Evolutionary conservation across 2,888 invertebrate species (phyloP), one percentile per base, ranked within the genome.

Genomic region (Drosophila mimetica): DNA sequence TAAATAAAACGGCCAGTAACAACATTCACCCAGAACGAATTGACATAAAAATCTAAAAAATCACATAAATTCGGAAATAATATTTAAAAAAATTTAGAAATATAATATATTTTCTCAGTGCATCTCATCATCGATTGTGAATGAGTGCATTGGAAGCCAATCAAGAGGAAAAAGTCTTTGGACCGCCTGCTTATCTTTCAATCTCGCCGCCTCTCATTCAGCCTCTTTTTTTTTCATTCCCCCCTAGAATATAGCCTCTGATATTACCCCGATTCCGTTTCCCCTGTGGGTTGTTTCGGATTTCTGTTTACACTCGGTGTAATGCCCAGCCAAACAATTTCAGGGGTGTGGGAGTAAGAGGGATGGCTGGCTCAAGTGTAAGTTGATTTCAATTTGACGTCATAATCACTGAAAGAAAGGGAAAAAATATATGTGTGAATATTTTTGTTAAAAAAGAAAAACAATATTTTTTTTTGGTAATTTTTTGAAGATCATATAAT

Each of bases 241-340:
- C 16, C 30, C 1, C 14, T 48, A 22, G 11, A 16, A 22, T n/a
- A 16, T n/a, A 16, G 28, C 11, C 14, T 16, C 25, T 14, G 39
- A 39, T 63, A 30, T 42, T 28, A 5, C n/a, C 25, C 34, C 30
- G 34, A 44, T 61, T 44, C 32, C 30, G 34, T 37, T 61, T 44
- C 51, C 39, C 63, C 22, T 44, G 37, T 16, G 44, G 44, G 36
- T 60, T 42, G 52, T 66, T 57, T 84, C 52, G 36, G 48, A 75
- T 85, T 85, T 64, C 85, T 76, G 79, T 81, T 79, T 84, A 84
- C 69, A 67, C 32, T 77, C 63, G 58, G 54, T 66, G 34, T 46
- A 55, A 59, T 59, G 58, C 59, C 44, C 34, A 36, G 18, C 34
- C 20, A 44, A 36, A 25, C 42, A 39, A 57, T 51, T 37, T 58